A percentile compares a stretch with the other conserved stretches of the same genome.
Conservation (phyloP, 2,113 vertebrate species). For the Dermatemys mawii region DNA sequence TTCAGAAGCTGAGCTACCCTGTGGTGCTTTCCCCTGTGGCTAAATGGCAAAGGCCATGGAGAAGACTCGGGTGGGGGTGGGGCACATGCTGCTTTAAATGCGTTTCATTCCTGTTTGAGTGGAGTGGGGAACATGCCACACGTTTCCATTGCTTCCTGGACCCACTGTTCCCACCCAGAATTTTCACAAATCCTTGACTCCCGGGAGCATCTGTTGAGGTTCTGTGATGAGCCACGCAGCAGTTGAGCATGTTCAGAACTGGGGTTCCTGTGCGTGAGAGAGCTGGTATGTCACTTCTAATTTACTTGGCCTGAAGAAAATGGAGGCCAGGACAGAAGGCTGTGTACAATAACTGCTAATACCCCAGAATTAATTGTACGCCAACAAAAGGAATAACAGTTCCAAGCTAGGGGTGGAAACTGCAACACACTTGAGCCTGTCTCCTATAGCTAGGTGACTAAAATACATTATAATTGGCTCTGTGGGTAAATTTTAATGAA, state of each 20-base stretch:
- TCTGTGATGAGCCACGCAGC: background rate
- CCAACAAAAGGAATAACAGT: background rate
- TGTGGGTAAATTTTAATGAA: background rate
- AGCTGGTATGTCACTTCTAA: background rate
- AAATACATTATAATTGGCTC: background rate
- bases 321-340: background rate
- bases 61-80: background rate
- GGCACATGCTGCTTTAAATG: background rate
- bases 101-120: background rate
- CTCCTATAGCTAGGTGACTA: background rate
- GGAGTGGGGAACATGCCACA: background rate
- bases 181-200: background rate
- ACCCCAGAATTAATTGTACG: background rate
- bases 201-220: background rate
- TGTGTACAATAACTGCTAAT: background rate
- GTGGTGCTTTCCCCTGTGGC: background rate
- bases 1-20: background rate
- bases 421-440: background rate
- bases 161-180: background rate
- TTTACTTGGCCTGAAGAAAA: background rate
- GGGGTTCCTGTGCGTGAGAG: background rate
- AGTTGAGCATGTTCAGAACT: background rate
- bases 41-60: background rate
- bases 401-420: background rate
- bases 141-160: background rate